Evolutionary conservation across 2,888 invertebrate genomes (phyloP).

Genomic region (Acheta domesticus): DNA sequence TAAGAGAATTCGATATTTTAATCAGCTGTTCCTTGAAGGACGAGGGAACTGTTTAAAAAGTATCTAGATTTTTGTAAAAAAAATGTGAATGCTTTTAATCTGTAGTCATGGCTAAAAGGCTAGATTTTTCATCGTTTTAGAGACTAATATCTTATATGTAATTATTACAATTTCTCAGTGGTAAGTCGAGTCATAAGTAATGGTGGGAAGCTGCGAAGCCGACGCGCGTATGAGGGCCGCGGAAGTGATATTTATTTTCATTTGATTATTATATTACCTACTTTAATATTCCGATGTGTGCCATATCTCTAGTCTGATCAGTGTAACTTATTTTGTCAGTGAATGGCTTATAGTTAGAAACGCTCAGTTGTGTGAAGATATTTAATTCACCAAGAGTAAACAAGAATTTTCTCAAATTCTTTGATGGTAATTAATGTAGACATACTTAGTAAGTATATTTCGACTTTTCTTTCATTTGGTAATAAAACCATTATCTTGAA

Average conservation of each 20-base stretch:
- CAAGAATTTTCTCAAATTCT: no score
- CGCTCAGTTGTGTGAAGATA: no score
- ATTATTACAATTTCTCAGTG: neutral
- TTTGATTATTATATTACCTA: neutral
- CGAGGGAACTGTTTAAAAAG: conserved; percentile 37
- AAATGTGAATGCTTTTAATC: conserved; percentile 38
- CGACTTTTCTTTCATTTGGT: no score
- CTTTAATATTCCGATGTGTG: neutral
- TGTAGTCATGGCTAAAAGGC: conserved; percentile 39
- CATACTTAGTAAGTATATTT: no score
- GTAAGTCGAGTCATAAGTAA: conserved; percentile 19
- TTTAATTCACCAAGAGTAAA: no score
- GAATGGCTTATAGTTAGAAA: no score
- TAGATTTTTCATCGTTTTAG: conserved; percentile 36
- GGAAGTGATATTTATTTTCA: conserved; percentile 27
- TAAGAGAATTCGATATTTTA: conserved; percentile 38
- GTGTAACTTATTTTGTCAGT: no score
- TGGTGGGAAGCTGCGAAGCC: neutral
- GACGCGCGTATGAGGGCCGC: conserved; percentile 24
- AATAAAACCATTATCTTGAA: no score
- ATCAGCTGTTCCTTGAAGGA: conserved; percentile 39
- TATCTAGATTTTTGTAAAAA: conserved; percentile 36
- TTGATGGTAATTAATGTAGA: no score
- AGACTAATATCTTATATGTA: conserved; percentile 21
- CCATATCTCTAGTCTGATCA: conserved; percentile 10